These are phyloP conservation scores for Ectemnius lituratus DNA, from an alignment of 2,888 invertebrate genomes.

Conservation along the genomic window DNA sequence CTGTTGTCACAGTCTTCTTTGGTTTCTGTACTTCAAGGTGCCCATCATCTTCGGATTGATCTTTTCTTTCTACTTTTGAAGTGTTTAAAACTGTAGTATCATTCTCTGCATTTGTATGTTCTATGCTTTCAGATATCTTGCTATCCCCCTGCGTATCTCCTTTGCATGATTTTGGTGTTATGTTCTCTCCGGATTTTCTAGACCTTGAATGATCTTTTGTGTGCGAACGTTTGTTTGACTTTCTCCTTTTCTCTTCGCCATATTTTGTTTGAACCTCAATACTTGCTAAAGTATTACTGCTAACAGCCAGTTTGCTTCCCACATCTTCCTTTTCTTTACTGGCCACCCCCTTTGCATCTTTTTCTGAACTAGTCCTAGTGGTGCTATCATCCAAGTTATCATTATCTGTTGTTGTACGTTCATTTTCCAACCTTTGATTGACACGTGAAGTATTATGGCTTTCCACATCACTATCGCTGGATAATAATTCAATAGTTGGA, in stretches of 20 bases:
- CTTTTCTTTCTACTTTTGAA: not conserved
- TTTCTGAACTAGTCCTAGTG: not conserved
- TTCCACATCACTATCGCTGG: conserved; percentile 71
- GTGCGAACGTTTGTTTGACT: conserved; percentile 44
- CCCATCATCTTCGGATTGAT: conserved; percentile 4
- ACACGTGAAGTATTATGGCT: conserved; percentile 34
- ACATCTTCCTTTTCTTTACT: not conserved
- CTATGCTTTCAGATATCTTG: not conserved
- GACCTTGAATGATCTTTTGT: conserved; percentile 27
- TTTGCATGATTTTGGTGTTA: not conserved
- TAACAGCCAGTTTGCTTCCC: conserved; percentile 27
- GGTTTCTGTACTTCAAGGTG: not conserved
- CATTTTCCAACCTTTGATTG: conserved; percentile 55
- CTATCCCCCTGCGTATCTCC: conserved; percentile 1
- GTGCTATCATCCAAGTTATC: not conserved
- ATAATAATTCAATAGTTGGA: conserved; percentile 73
- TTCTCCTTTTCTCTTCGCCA: conserved; percentile 26
- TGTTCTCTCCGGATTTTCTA: not conserved
- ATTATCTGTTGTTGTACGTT: conserved; percentile 26
- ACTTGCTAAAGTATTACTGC: conserved; percentile 18
- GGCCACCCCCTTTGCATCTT: not conserved
- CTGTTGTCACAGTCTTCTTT: conserved; percentile 17
- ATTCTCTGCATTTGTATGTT: not conserved
- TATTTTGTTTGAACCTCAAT: conserved; percentile 20
- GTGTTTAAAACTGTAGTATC: not conserved